Evolutionary conservation across 1,140 invertebrate species (phyloP).

Genomic region (Rhopalosiphum padi): DNA sequence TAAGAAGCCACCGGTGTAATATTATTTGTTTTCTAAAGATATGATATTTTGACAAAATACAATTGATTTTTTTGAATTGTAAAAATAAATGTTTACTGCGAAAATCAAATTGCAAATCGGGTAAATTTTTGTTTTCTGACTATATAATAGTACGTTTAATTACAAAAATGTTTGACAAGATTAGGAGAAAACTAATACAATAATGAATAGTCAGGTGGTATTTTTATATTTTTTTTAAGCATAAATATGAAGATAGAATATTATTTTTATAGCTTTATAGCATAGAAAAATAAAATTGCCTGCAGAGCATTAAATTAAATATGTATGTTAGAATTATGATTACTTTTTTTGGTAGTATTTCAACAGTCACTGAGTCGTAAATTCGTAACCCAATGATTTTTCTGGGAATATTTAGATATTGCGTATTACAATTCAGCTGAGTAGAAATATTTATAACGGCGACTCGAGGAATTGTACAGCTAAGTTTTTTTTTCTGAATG

Average conservation of each 20-base stretch:
- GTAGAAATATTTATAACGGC: background rate
- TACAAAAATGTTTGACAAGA: background rate
- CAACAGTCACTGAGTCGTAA: background rate
- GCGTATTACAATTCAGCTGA: background rate
- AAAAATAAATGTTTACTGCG: background rate
- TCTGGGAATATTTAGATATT: background rate
- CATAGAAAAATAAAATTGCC: background rate
- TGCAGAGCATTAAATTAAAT: too few species aligned
- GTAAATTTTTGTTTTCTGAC: background rate
- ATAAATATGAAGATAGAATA: background rate
- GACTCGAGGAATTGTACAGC: background rate
- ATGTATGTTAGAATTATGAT: background rate
- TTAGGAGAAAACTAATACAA: background rate
- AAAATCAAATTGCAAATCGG: background rate
- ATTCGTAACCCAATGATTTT: background rate
- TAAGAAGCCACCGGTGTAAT: background rate
- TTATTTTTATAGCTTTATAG: background rate
- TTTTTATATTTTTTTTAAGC: background rate
- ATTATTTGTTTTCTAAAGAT: background rate
- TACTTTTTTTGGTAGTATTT: background rate
- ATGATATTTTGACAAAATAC: background rate
- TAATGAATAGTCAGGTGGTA: background rate
- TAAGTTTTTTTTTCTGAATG: background rate
- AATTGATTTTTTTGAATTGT: background rate
- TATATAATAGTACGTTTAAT: background rate